Conservation (phyloP, 1,140 invertebrate species). For the Drosophila serrata region DNA sequence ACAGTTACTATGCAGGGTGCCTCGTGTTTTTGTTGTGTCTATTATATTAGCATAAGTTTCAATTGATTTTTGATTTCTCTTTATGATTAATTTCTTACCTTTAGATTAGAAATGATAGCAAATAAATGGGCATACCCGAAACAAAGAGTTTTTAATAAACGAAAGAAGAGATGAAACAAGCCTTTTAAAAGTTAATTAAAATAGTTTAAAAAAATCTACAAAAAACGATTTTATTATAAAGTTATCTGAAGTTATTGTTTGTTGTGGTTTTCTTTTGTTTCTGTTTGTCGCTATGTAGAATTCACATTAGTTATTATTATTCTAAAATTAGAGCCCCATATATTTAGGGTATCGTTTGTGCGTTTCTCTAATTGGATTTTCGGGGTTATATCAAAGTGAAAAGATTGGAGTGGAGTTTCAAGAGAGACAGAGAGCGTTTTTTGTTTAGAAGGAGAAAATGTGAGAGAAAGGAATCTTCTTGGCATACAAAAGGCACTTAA, state of each 20-base stretch:
- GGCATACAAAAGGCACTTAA: constrained; percentile 72
- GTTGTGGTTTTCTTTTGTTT: constrained; percentile 23
- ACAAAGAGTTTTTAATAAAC: constrained; percentile 37
- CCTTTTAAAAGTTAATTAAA: constrained; percentile 43
- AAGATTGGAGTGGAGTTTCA: constrained; percentile 3
- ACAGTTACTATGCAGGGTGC: constrained; percentile 57
- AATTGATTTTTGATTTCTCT: constrained; percentile 47
- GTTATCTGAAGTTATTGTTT: constrained; percentile 36
- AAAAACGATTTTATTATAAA: constrained; percentile 36
- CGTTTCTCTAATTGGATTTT: constrained; percentile 18
- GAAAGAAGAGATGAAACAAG: constrained; percentile 60
- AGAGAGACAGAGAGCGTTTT: constrained; percentile 5
- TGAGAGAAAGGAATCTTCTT: constrained; percentile 32
- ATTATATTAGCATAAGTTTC: constrained; percentile 50
- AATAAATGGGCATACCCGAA: constrained; percentile 55
- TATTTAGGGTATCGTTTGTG: constrained; percentile 41
- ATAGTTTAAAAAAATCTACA: constrained; percentile 57
- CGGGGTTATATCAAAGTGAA: constrained; percentile 5
- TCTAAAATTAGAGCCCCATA: constrained; percentile 27
- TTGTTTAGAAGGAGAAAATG: constrained; percentile 3
- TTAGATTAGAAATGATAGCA: constrained; percentile 59
- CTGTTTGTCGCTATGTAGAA: constrained; percentile 76
- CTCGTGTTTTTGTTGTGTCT: constrained; percentile 58
- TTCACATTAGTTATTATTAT: constrained; percentile 54
- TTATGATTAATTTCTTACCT: constrained; percentile 66